Evolutionary conservation across 2,113 vertebrate genomes (phyloP), one percentile per base, ranked within the genome.

Genomic region (Circaetus cinerascens): DNA sequence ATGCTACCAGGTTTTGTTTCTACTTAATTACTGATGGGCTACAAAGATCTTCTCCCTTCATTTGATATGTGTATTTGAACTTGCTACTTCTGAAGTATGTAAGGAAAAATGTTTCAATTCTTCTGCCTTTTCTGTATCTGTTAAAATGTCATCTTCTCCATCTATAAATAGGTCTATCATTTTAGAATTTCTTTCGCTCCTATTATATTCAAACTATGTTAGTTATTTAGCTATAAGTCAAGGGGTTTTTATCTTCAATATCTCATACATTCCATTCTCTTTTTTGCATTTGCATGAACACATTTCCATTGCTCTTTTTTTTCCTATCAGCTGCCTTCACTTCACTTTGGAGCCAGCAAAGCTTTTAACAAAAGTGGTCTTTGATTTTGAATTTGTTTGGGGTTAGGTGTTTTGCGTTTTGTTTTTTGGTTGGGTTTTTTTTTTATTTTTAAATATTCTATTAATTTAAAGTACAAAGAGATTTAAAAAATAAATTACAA

Each of bases 371-470:
- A 56, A 68, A 82, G 6, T 15, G 5, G 2, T 23, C 32, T 79
- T 21, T 71, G 5, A 46, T 86, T 80, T 76, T 81, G 3, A 91
- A 66, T 62, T 56, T 56, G 2, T 12, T 55, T 63, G 15, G 11
- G 4, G 8, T 63, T 41, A 9, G 0, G 2, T 22, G 7, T 59
- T 55, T 55, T 30, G 18, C 8, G 2, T 1, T 12, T 40, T 29
- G 17, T 40, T 23, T 23, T 34, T 60, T 7, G 7, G 6, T 46
- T 8, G 3, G 36, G 7, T 38, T 3, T 21, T 27, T 11, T 18
- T 20, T 34, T 10, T n/a, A 38, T 78, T 81, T 34, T 56, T 1
- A 50, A 59, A 21, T 43, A 56, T 53, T 85, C 18, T 64, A 76
- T 45, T 73, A 68, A 63, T 87, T 78, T 59, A 63, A 84, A 72